Base-by-base conservation (phyloP, 2,797 vertebrate species). In the Artibeus lituratus region DNA sequence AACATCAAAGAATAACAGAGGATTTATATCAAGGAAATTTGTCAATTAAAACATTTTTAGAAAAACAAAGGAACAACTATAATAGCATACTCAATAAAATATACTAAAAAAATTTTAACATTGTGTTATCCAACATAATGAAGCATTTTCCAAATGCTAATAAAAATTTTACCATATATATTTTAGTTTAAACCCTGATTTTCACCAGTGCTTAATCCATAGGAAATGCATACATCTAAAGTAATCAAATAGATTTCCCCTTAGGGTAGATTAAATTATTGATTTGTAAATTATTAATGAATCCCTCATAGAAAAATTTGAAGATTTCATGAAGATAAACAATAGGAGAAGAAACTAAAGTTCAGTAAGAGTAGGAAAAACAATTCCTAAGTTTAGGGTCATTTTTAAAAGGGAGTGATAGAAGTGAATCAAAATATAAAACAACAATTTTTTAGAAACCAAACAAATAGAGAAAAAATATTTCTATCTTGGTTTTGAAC, bases 131-230 rank as follows among this genome's bases (percentile, higher is more conserved):
- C 15, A 90, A 73, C 77, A 53, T 88, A 89, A 94, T 76, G n/a
- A 87, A n/a, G 5, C 22, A 76, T 47, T 94, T 93, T 81, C 39
- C 51, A 87, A 93, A 88, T n/a, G 32, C 15, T 73, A 93, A 59
- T 85, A 89, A 92, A 53, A 92, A 83, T 90, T 80, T 62, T 92
- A 92, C 42, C 26, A 55, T 42, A 77, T 10, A 81, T 72, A 90
- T 86, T 51, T 39, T 21, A 90, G 77, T 73, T 96, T 77, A 94
- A 95, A 74, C 16, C 7, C 21, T 87, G 24, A 70, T 19, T 92
- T 94, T 92, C 12, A 88, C 12, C 2, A 85, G 83, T 70, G 11
- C 3, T 37, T 86, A 87, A 39, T 81, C 15, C 47, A 86, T 19
- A 35, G 7, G 76, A 90, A 94, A 62, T 73, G 32, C 26, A 73